Evolutionary conservation across 2,888 invertebrate genomes (phyloP), one percentile per base, ranked within the genome.

Genomic region (Tholera decimalis): DNA sequence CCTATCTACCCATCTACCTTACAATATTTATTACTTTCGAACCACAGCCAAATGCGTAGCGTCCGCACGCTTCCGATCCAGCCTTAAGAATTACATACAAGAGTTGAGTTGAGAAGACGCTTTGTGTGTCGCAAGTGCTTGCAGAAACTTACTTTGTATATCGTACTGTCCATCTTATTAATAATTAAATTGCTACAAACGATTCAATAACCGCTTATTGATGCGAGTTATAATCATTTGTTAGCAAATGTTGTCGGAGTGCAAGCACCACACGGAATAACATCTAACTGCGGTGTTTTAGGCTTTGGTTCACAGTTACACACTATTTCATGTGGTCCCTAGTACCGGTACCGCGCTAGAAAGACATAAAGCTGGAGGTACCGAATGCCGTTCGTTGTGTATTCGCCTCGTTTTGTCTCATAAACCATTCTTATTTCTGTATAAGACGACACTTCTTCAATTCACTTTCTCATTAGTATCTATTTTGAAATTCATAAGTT

Each of bases 91-190:
- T 81, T 73, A 76, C 75, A 76, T 74, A 75, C 73, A 73, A 80
- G 77, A 85, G 79, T 83, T 83, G 67, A 81, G 77, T 82, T 83
- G 65, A 81, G 72, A 84, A 84, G 82, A 86, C 85, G 87, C 87
- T 87, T 92, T 93, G 94, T 95, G 95, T 95, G 95, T 95, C 94
- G 95, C 95, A 95, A 92, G 94, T 95, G 95, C 91, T 92, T 89
- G 85, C 81, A 79, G 81, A 89, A 91, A 89, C 88, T 91, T 89
- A 88, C 72, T 89, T 85, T 85, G 82, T 91, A 91, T 92, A 95
- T 94, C 95, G 95, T 95, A 95, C 94, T 93, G 88, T 92, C 91
- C 92, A 94, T 94, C 93, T 92, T 94, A 92, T 82, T 76, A 75
- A 83, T 87, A 88, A 65, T 44, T 75, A 77, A 72, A 56, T 77